A percentile compares a stretch with the other conserved stretches of the same genome.
phyloP scores from a whole-genome alignment of 2,797 vertebrate species.

The Scyliorhinus canicula region DNA sequence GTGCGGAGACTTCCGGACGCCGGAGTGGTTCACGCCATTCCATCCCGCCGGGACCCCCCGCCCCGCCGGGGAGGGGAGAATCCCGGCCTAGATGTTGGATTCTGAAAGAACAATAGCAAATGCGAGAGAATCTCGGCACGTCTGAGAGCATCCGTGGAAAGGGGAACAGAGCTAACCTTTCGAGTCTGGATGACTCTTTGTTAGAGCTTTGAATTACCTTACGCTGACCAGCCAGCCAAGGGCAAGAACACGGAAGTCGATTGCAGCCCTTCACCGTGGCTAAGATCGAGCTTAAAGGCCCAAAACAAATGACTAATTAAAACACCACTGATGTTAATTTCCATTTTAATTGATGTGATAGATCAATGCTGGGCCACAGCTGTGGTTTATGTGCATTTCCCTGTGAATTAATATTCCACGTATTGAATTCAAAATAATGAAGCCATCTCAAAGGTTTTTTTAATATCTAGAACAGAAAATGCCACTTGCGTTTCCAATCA shows the following conservation, averaged over 20 bases:
- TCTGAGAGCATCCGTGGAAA: no score
- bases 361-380: neutral
- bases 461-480: neutral
- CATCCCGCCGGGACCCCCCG: no score
- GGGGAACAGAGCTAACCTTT: no score
- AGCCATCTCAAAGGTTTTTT: neutral
- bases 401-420: neutral
- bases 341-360: neutral
- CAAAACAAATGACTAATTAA: neutral
- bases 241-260: no score
- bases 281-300: neutral
- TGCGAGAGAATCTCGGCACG: no score
- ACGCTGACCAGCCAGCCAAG: neutral
- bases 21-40: no score
- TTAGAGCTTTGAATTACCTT: neutral
- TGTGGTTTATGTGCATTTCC: neutral
- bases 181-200: no score
- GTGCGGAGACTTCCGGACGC: no score
- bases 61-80: no score
- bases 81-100: no score
- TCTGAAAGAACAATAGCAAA: no score
- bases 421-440: neutral
- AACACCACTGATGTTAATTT: neutral
- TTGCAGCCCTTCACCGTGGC: neutral
- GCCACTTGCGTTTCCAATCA: neutral